Percentiles rank a stretch among this genome's conserved stretches.
These are phyloP conservation scores for Oreochromis grahami DNA, from an alignment of 2,797 vertebrate species.

Conservation along the genomic window DNA sequence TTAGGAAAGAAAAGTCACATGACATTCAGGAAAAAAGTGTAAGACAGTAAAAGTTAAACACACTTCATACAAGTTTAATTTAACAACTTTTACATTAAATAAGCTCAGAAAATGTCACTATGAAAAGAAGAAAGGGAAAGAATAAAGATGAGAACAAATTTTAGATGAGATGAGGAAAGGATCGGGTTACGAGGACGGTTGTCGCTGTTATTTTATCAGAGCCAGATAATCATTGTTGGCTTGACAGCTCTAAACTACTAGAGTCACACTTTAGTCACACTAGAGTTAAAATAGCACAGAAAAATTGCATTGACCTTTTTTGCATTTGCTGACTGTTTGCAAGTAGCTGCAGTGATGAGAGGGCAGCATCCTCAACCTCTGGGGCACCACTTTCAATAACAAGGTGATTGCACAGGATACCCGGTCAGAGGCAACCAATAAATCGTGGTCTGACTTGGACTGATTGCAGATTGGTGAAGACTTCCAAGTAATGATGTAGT, in stretches of 20 bases:
- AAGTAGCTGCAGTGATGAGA: not conserved
- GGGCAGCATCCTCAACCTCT: not conserved
- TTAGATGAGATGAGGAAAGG: no score
- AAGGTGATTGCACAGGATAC: rapidly evolving
- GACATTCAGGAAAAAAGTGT: rapidly evolving
- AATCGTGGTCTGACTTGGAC: not conserved
- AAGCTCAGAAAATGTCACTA: not conserved
- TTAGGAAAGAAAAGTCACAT: rapidly evolving
- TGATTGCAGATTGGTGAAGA: not conserved
- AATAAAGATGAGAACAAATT: not conserved
- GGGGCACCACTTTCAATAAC: rapidly evolving
- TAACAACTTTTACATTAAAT: not conserved
- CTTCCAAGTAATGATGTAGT: rapidly evolving
- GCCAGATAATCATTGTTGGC: not conserved
- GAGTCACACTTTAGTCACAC: not conserved
- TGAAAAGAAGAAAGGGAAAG: no score
- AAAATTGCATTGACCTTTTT: not conserved
- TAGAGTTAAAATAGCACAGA: not conserved
- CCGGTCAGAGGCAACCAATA: not conserved
- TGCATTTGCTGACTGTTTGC: not conserved
- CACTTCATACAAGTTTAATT: not conserved
- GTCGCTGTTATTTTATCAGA: not conserved
- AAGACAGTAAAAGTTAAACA: not conserved
- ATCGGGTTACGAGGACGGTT: not conserved
- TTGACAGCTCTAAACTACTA: not conserved